Base-by-base conservation (phyloP, 53 echinoderm and acorn worm genomes). In the Henricia sp. region DNA sequence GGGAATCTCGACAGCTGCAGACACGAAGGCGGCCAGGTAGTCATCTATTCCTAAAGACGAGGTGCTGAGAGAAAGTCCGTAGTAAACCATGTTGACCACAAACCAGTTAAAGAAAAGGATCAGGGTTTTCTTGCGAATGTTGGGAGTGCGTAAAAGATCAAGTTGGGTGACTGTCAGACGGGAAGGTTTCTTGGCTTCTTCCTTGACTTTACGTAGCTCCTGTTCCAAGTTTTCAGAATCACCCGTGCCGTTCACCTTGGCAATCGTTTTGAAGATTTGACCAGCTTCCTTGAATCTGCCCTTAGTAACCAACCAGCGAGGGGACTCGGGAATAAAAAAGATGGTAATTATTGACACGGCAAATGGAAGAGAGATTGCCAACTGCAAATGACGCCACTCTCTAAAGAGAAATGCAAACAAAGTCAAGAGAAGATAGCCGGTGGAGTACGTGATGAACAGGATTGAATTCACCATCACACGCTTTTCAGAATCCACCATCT, bases 51-150 rank as follows among this genome's bases (percentile, higher is more conserved):
- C 91, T 9, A 91, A 70, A 29, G 58, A 54, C 24, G 91, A 86
- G 11, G 91, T 91, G 52, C 82, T 91, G 34, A 91, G 66, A 3
- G 91, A 91, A 17, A 91, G 72, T 8, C 91, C 91, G 50, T 91
- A 87, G 56, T 91, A 91, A 0, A 87, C 91, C 41, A 91, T 46
- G 16, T 60, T 80, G 19, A 60, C 70, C 0, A 86, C 86, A 44
- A 90, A 87, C 91, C 91, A 87, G 44, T 63, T 24, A 4, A 9
- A 17, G 21, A 12, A n/a, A 24, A 66, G 9, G 37, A 66, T 66
- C 37, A 66, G 17, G 20, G 66, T 66, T 35, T 26, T 37, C 19
- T 37, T 35, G 36, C 66, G 66, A 38, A 66, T 34, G 66, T 66
- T 66, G 4, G 66, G 66, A 16, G 36, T 37, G 14, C 66, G 66